Evolutionary conservation across 2,113 vertebrate genomes (phyloP).

Genomic region (Nansenia antarctica): DNA sequence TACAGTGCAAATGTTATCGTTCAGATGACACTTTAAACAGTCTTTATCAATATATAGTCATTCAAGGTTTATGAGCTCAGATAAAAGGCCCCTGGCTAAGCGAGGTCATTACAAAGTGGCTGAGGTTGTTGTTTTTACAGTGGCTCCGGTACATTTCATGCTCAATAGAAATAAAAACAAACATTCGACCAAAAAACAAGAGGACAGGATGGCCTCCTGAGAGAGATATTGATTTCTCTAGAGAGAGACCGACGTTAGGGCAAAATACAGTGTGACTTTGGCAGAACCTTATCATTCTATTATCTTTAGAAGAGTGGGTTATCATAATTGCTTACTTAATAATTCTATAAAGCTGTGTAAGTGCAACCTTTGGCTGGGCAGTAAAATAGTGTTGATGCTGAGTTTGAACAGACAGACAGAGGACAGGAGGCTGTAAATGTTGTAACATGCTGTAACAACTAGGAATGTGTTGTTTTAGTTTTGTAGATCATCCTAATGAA

Average conservation of each 20-base stretch:
- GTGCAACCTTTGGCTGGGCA: slow-evolving; percentile 67
- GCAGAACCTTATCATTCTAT: slow-evolving; percentile 77
- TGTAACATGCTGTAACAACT: not conserved
- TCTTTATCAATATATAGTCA: slow-evolving; percentile 96
- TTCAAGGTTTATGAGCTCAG: slow-evolving; percentile 98
- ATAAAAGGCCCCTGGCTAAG: slow-evolving; percentile 87
- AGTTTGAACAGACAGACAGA: slow-evolving; percentile 55
- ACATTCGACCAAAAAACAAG: slow-evolving; percentile 9
- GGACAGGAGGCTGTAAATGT: slow-evolving; percentile 8
- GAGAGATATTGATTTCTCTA: slow-evolving; percentile 57
- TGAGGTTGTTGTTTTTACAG: not conserved
- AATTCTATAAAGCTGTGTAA: slow-evolving; percentile 77
- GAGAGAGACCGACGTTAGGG: slow-evolving; percentile 45
- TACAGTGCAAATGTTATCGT: slow-evolving; percentile 87
- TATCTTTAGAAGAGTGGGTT: slow-evolving; percentile 79
- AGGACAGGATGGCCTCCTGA: slow-evolving; percentile 16
- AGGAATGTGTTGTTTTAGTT: not conserved
- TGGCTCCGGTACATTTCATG: slow-evolving; percentile 18
- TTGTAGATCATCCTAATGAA: not conserved
- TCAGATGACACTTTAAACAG: slow-evolving; percentile 96
- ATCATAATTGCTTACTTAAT: slow-evolving; percentile 89
- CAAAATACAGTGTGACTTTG: slow-evolving; percentile 56
- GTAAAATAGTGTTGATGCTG: slow-evolving; percentile 72
- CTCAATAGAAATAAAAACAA: slow-evolving; percentile 37
- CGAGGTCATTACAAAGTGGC: slow-evolving; percentile 77